Evolutionary conservation across 2,888 invertebrate genomes (phyloP).

Genomic region (Incurvaria masculella): DNA sequence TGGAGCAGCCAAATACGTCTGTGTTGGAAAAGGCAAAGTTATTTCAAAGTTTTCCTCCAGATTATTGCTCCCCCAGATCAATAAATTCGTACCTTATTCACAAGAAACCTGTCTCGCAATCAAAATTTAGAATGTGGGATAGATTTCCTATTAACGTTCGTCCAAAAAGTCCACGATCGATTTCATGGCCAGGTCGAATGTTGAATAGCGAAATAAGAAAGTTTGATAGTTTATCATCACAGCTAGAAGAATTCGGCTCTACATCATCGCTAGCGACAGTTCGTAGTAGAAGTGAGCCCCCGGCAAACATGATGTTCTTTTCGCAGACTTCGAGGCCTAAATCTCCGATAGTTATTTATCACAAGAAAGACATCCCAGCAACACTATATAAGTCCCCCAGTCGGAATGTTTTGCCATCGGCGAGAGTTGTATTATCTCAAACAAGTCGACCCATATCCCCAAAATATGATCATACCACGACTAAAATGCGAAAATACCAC

Average conservation of each 20-base stretch:
- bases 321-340: constrained; percentile 48
- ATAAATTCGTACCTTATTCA: constrained; percentile 64
- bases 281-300: constrained; percentile 64
- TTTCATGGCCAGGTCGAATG: constrained; percentile 59
- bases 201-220: constrained; percentile 45
- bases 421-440: constrained; percentile 33
- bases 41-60: constrained; percentile 57
- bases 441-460: constrained; percentile 39
- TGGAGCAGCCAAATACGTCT: constrained; percentile 47
- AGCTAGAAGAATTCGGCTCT: constrained; percentile 41
- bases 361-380: constrained; percentile 27
- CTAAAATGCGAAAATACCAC: constrained; percentile 17
- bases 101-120: constrained; percentile 68
- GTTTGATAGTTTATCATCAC: constrained; percentile 42
- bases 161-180: constrained; percentile 56
- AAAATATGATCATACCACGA: constrained; percentile 24
- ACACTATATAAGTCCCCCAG: constrained; percentile 9
- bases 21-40: constrained; percentile 68
- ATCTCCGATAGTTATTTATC: constrained; percentile 40
- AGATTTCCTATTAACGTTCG: constrained; percentile 44
- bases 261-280: constrained; percentile 47
- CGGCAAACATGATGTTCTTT: constrained; percentile 49
- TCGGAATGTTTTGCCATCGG: constrained; percentile 27
- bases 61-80: constrained; percentile 53
- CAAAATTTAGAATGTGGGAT: constrained; percentile 68